Conservation (phyloP, 2,888 invertebrate species). For the Acanthoscelides obtectus region DNA sequence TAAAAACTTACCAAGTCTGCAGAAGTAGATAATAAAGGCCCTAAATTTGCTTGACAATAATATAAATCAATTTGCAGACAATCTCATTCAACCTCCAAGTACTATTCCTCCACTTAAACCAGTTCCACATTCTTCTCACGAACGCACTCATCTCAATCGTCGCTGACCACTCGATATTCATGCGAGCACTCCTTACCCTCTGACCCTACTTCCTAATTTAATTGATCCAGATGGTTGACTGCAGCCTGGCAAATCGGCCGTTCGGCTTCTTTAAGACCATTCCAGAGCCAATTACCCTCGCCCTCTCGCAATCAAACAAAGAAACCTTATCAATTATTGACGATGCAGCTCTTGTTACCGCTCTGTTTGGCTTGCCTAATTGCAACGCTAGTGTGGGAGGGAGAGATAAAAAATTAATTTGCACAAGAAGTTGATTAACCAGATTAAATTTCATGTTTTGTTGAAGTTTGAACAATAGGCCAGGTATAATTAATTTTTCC, state of each 20-base stretch:
- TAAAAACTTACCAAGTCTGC: too few relatives aligned
- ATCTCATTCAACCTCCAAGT: neutral
- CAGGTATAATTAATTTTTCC: too few relatives aligned
- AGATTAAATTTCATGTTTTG: neutral
- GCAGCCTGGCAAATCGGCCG: neutral
- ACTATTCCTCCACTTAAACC: neutral
- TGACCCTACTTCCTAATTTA: neutral
- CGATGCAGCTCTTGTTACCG: neutral
- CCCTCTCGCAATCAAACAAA: slow-evolving; percentile 1
- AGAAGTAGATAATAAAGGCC: too few relatives aligned
- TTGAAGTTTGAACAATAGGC: neutral
- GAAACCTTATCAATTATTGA: slow-evolving; percentile 3
- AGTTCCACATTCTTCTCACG: neutral
- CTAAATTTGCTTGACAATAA: too few relatives aligned
- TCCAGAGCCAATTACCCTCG: neutral
- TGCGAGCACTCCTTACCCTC: neutral
- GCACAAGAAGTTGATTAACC: neutral
- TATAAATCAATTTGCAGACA: neutral
- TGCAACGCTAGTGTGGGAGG: neutral
- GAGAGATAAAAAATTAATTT: neutral
- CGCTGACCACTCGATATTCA: neutral
- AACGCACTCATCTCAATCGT: neutral
- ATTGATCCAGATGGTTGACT: neutral
- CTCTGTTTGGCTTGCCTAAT: neutral
- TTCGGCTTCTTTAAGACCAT: slow-evolving; percentile 1